Percentiles rank a stretch among this genome's conserved stretches.
These are phyloP conservation scores for Hystrix brachyura DNA, from an alignment of 2,113 vertebrate species.

Conservation along the genomic window DNA sequence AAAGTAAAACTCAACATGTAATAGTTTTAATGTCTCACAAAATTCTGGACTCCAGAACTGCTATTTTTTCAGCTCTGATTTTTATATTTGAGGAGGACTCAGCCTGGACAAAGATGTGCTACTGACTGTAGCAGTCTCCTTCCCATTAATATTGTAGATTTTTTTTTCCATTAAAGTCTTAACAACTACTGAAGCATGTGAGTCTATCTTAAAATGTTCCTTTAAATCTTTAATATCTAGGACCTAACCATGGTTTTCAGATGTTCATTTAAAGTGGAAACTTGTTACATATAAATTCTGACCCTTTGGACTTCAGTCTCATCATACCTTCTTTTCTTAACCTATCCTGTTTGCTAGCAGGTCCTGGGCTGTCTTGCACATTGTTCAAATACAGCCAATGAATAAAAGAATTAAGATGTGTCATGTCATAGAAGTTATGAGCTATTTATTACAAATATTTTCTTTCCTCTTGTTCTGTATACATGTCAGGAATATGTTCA, in stretches of 20 bases:
- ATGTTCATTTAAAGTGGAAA: slow-evolving; percentile 53
- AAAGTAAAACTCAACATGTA: not conserved
- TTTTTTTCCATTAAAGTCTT: slow-evolving; percentile 65
- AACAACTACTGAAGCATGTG: slow-evolving; percentile 62
- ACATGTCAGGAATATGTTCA: not conserved
- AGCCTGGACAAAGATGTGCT: not conserved
- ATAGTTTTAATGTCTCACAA: slow-evolving; percentile 32
- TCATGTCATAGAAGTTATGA: not conserved
- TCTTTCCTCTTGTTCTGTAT: not conserved
- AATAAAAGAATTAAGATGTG: not conserved
- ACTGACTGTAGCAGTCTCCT: slow-evolving; percentile 38
- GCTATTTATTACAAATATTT: not conserved
- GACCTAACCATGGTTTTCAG: not conserved
- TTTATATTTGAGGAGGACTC: slow-evolving; percentile 5
- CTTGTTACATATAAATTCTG: slow-evolving; percentile 61
- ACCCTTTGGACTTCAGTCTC: not conserved
- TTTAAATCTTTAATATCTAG: slow-evolving; percentile 79
- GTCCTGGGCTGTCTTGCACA: not conserved
- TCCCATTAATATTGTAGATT: slow-evolving; percentile 78
- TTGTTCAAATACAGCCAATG: not conserved
- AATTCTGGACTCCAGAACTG: not conserved
- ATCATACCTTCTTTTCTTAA: not conserved
- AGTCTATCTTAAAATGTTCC: slow-evolving; percentile 62
- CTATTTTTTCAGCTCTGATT: not conserved
- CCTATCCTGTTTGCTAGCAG: not conserved